phyloP scores from a whole-genome alignment of 2,888 invertebrate species.

The Hoplodrina blanda region DNA sequence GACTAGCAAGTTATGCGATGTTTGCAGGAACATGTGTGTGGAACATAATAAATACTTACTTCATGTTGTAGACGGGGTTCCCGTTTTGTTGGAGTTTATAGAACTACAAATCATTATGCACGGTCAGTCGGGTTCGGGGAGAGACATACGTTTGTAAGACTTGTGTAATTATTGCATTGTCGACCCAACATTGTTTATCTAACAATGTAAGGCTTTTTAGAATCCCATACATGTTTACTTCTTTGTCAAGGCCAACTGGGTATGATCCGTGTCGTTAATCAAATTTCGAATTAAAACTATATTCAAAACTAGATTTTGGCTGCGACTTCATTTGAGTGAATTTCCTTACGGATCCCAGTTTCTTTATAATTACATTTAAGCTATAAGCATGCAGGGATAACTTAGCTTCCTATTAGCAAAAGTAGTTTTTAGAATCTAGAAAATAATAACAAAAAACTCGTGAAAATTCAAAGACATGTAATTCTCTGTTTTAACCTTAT shows the following conservation, averaged over 20 bases:
- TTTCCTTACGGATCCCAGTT: too few relatives aligned
- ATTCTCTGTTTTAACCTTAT: not conserved
- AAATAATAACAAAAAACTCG: too few relatives aligned
- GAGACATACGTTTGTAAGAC: not conserved
- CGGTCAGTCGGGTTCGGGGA: not conserved
- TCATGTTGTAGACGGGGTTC: constrained; percentile 14
- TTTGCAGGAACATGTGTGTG: constrained; percentile 11
- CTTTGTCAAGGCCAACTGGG: not conserved
- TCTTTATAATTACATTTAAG: not conserved
- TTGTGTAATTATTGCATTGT: not conserved
- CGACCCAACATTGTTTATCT: not conserved
- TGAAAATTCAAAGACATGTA: not conserved
- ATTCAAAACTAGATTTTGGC: too few relatives aligned
- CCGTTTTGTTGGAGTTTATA: constrained; percentile 12
- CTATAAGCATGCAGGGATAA: too few relatives aligned
- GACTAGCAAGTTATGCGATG: constrained; percentile 40
- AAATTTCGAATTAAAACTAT: too few relatives aligned
- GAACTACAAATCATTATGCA: constrained; percentile 23
- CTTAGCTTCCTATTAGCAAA: too few relatives aligned
- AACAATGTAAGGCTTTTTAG: not conserved
- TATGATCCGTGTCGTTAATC: not conserved
- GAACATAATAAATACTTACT: constrained; percentile 18
- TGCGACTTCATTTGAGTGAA: too few relatives aligned
- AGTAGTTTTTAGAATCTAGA: too few relatives aligned
- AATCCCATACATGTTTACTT: not conserved